Base-by-base conservation (phyloP, 2,113 vertebrate species). In the Ploceus nigricollis region DNA sequence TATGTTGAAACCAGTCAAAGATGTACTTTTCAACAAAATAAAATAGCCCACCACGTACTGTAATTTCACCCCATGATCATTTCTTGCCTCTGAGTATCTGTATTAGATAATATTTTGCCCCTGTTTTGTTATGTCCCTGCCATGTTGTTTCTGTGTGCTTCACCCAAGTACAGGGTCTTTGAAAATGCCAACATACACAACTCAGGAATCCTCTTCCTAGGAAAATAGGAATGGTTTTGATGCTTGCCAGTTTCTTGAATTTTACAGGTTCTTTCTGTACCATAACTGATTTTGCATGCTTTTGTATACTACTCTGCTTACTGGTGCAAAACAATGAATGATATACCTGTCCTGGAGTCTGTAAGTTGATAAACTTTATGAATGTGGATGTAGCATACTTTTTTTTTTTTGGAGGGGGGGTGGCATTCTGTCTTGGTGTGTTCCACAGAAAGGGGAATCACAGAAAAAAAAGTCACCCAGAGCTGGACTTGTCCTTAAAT, bases 11-110 rank as follows among this genome's bases (percentile, higher is more conserved):
- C 79, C 81, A 93, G 68, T 88, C 91, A 89, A 92, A 96, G 82
- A 89, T 94, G 89, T 96, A 94, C 86, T 96, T 92, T 92, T 95
- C 90, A 94, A 87, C 83, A 82, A 95, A 96, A 93, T 96, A 97
- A 94, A 95, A 83, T 89, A 91, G 64, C 94, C 93, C 96, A 96
- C 92, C 51, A 51, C 85, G 45, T 97, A 94, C 92, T 95, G 94
- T 90, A 87, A 79, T 91, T 93, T 93, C 86, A 94, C 86, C 86
- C 94, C 91, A 91, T 13, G 78, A 92, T 25, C 50, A 82, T 93
- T 95, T 96, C 75, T 94, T 95, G 96, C 92, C 93, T 96, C 92
- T 88, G 91, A 90, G 86, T 95, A 91, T 92, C 75, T 91, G 81
- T 97, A 22, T 77, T 44, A 81, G 78, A 82, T 8, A 87, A 66